phyloP scores from a whole-genome alignment of 2,113 vertebrate genomes.

The Leucopsar rothschildi region DNA sequence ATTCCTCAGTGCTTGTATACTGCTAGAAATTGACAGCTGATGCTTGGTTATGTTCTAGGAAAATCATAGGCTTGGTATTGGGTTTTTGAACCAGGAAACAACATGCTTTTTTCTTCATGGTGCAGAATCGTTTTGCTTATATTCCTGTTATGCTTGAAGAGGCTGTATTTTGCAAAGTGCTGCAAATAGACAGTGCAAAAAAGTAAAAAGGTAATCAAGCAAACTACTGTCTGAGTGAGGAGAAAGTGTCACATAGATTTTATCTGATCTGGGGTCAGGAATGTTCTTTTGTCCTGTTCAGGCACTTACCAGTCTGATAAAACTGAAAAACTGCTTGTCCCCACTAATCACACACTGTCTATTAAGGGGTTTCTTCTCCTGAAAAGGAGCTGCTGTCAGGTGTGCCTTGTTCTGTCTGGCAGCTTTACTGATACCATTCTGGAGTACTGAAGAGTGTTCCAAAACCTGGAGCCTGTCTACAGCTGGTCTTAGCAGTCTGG shows the following conservation, averaged over 20 bases:
- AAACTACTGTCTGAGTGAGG: neutral
- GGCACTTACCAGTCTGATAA: neutral
- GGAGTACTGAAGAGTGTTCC: neutral
- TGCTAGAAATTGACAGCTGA: neutral
- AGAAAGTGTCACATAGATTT: neutral
- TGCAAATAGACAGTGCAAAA: neutral
- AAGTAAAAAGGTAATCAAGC: neutral
- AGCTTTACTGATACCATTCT: neutral
- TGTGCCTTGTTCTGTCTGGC: neutral
- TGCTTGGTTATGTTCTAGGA: neutral
- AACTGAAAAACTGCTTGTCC: neutral
- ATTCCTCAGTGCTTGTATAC: neutral
- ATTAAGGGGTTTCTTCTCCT: neutral
- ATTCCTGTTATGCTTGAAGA: neutral
- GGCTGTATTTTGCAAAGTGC: neutral
- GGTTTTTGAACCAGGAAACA: neutral
- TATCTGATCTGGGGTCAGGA: neutral
- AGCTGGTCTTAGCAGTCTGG: neutral
- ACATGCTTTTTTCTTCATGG: neutral
- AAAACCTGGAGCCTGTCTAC: neutral
- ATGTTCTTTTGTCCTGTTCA: neutral
- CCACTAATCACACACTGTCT: neutral
- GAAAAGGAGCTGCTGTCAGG: neutral
- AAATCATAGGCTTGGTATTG: neutral
- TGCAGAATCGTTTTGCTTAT: neutral